phyloP scores from a whole-genome alignment of 2,888 invertebrate species.

The Heterodera filipjevi region DNA sequence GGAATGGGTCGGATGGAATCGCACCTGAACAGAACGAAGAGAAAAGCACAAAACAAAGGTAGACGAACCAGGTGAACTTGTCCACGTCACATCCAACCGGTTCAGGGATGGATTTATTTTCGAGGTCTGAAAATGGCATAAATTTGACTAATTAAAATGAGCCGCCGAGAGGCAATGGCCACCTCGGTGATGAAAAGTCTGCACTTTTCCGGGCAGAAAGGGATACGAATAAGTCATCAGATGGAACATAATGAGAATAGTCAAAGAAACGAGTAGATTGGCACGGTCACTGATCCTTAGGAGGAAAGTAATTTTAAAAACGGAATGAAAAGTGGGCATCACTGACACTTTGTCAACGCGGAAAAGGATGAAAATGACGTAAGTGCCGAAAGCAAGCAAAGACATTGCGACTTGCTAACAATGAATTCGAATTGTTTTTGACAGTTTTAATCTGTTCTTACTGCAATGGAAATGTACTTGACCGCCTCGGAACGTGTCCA shows the following conservation, averaged over 20 bases:
- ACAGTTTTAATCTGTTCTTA: background rate
- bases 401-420: slow-evolving; percentile 55
- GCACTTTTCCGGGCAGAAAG: slow-evolving; percentile 40
- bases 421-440: background rate
- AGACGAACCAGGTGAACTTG: slow-evolving; percentile 34
- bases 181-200: slow-evolving; percentile 28
- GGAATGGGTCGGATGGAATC: slow-evolving; percentile 35
- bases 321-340: background rate
- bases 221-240: slow-evolving; percentile 52
- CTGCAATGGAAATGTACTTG: slow-evolving; percentile 64
- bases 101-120: slow-evolving; percentile 16
- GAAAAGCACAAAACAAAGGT: background rate
- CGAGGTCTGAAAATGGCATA: slow-evolving; percentile 9
- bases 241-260: slow-evolving; percentile 45
- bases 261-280: slow-evolving; percentile 31
- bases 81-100: slow-evolving; percentile 37
- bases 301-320: background rate
- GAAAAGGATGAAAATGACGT: slow-evolving; percentile 62
- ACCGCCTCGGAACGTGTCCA: slow-evolving; percentile 66
- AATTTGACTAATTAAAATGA: background rate
- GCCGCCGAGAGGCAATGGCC: background rate
- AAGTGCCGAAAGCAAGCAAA: slow-evolving; percentile 61
- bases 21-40: slow-evolving; percentile 14
- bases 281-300: slow-evolving; percentile 39
- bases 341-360: slow-evolving; percentile 56